Evolutionary conservation across 2,797 vertebrate genomes (phyloP).

Genomic region (Sternotherus odoratus): DNA sequence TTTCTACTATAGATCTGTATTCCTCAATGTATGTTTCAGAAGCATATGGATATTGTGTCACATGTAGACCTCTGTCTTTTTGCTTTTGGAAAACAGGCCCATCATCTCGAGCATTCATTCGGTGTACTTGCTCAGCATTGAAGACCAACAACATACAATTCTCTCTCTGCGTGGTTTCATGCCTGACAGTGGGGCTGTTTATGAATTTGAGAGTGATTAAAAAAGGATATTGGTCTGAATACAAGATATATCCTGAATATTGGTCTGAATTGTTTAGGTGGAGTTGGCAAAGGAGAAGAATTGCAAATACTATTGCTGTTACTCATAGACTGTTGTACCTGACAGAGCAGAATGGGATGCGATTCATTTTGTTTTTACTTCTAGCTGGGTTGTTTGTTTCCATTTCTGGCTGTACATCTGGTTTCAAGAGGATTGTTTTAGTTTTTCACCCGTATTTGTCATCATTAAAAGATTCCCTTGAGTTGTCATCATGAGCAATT

Average conservation of each 20-base stretch:
- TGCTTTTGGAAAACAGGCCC: conserved; percentile 37
- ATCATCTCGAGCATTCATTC: background rate
- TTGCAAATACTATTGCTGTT: background rate
- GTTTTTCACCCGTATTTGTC: background rate
- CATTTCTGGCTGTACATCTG: background rate
- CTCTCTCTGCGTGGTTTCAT: background rate
- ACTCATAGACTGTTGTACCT: background rate
- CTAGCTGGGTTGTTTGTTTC: background rate
- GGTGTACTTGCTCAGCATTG: background rate
- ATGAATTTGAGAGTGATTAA: conserved; percentile 34
- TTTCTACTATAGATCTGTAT: background rate
- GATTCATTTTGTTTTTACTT: background rate
- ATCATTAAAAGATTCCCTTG: background rate
- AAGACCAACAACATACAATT: conserved; percentile 19
- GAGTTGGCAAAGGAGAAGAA: background rate
- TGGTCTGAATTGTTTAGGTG: conserved; percentile 6
- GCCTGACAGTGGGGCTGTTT: conserved; percentile 36
- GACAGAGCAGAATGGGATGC: conserved; percentile 5
- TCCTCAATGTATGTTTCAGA: background rate
- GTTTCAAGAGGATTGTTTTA: background rate
- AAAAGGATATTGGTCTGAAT: conserved; percentile 21
- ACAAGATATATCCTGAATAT: background rate
- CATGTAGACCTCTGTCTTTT: background rate
- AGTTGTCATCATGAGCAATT: background rate
- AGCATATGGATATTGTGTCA: background rate